A percentile compares a stretch with the other conserved stretches of the same genome.
Evolutionary conservation across 2,113 vertebrate genomes (phyloP).

Genomic region (Cardinalis cardinalis): DNA sequence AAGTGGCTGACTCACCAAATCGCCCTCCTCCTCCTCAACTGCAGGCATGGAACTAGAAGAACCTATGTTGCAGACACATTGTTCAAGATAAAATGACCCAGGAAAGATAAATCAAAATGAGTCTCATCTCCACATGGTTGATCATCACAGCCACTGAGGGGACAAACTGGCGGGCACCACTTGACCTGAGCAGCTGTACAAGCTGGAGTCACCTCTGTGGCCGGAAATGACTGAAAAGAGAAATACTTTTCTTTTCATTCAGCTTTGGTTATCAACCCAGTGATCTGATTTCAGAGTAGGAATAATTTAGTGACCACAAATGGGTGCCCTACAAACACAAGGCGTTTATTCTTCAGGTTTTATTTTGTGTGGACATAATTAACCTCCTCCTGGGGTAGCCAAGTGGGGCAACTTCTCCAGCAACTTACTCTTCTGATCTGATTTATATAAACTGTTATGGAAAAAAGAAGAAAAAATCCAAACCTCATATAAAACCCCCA

Average conservation of each 20-base stretch:
- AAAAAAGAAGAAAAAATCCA: background rate
- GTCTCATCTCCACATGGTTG: background rate
- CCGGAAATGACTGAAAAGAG: background rate
- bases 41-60: background rate
- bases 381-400: background rate
- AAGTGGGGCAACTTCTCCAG: background rate
- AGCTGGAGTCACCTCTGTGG: background rate
- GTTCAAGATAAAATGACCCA: background rate
- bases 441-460: background rate
- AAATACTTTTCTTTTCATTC: background rate
- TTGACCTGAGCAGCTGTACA: background rate
- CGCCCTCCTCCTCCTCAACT: background rate
- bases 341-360: background rate
- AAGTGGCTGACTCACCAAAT: background rate
- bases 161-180: background rate
- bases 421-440: background rate
- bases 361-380: background rate
- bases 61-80: background rate
- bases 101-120: background rate
- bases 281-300: background rate
- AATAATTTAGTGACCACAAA: background rate
- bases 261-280: background rate
- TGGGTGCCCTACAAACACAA: background rate
- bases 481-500: accelerated
- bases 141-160: background rate